Evolutionary conservation across 1,140 invertebrate species (phyloP).

Genomic region (Steinernema feltiae): DNA sequence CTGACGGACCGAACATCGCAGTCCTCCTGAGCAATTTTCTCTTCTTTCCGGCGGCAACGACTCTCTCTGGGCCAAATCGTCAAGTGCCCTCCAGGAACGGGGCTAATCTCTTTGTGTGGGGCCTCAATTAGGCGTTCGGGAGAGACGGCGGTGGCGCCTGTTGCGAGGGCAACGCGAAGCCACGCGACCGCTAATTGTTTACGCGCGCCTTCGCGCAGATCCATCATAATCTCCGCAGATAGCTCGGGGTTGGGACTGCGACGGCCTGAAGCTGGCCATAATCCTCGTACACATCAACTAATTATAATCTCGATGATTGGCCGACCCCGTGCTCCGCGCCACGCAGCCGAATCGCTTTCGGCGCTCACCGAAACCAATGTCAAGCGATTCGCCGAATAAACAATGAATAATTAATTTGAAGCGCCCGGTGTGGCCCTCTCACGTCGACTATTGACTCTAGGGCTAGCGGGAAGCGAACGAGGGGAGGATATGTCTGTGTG

Average conservation of each 20-base stretch:
- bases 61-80: too few species aligned
- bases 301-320: constrained; percentile 1
- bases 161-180: not conserved
- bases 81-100: not conserved
- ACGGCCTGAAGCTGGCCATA: not conserved
- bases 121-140: not conserved
- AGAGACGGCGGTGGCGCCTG: not conserved
- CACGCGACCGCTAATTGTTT: constrained; percentile 5
- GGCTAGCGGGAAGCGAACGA: too few species aligned
- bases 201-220: constrained; percentile 12
- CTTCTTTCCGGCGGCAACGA: not conserved
- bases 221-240: constrained; percentile 13
- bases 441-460: not conserved
- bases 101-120: constrained; percentile 12
- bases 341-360: not conserved
- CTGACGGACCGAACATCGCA: constrained; percentile 7
- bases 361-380: not conserved
- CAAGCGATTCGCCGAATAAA: constrained; percentile 13
- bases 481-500: too few species aligned
- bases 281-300: not conserved
- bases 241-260: not conserved
- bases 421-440: not conserved
- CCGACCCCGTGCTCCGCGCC: not conserved
- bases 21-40: not conserved
- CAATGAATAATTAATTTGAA: constrained; percentile 10